Evolutionary conservation across 2,113 vertebrate species (phyloP).

Genomic region (Naja naja): DNA sequence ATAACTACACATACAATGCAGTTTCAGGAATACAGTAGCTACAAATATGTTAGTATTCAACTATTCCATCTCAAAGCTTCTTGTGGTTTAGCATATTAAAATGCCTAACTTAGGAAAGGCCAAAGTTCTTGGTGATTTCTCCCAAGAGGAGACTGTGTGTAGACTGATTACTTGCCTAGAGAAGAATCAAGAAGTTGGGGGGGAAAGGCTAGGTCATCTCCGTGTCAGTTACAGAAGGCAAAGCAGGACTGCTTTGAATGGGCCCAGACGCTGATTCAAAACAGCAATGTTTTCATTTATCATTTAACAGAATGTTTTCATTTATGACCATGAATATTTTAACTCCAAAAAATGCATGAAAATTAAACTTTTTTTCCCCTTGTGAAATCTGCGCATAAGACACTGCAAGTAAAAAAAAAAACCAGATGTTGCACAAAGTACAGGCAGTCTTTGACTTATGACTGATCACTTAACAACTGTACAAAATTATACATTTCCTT

Average conservation of each 20-base stretch:
- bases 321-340: neutral
- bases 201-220: neutral
- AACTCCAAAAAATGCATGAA: neutral
- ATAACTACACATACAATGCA: neutral
- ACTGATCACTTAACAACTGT: neutral
- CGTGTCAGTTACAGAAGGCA: neutral
- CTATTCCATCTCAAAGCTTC: conserved; percentile 10
- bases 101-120: neutral
- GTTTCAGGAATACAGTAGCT: neutral
- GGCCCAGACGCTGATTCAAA: conserved; percentile 1
- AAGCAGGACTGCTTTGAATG: neutral
- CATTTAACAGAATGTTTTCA: neutral
- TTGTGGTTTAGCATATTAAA: conserved; percentile 21
- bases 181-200: neutral
- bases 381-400: neutral
- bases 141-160: neutral
- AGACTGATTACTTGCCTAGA: fast-evolving
- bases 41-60: fast-evolving
- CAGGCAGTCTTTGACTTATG: no score
- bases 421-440: neutral
- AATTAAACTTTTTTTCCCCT: neutral
- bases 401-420: neutral
- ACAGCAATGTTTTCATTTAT: neutral
- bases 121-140: neutral
- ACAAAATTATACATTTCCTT: neutral